phyloP scores from a whole-genome alignment of 1,140 invertebrate genomes.

The Yoshiicerus persimilis region DNA sequence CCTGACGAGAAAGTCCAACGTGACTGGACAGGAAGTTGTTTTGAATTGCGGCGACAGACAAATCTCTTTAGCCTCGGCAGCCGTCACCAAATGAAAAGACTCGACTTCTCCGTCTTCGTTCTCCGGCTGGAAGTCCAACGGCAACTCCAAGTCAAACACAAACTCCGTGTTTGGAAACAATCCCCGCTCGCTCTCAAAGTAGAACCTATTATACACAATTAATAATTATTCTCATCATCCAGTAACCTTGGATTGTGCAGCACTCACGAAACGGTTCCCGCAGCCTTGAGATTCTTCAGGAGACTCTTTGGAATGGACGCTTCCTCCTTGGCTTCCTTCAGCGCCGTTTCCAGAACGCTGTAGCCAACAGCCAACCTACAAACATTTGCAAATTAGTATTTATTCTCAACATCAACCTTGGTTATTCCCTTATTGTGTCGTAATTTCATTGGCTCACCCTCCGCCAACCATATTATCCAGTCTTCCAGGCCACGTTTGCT shows the following conservation, averaged over 20 bases:
- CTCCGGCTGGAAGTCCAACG: slow-evolving; percentile 80
- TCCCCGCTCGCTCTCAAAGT: slow-evolving; percentile 87
- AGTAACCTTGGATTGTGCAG: neutral
- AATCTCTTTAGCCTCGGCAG: slow-evolving; percentile 68
- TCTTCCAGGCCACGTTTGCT: slow-evolving; percentile 92
- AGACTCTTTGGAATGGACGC: slow-evolving; percentile 77
- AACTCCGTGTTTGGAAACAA: slow-evolving; percentile 92
- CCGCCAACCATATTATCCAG: slow-evolving; percentile 83
- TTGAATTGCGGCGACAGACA: slow-evolving; percentile 83
- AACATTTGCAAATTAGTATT: too few species aligned
- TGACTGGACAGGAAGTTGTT: slow-evolving; percentile 85
- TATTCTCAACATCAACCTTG: neutral
- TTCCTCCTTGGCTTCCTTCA: slow-evolving; percentile 92
- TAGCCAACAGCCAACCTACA: slow-evolving; percentile 82
- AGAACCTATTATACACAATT: slow-evolving; percentile 66
- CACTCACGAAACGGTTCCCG: slow-evolving; percentile 76
- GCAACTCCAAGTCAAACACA: slow-evolving; percentile 90
- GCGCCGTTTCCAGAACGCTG: slow-evolving; percentile 80
- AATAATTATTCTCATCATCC: neutral
- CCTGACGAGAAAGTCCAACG: slow-evolving; percentile 86
- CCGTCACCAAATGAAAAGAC: slow-evolving; percentile 79
- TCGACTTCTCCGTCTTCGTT: slow-evolving; percentile 93
- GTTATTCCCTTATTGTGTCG: neutral
- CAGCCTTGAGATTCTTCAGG: slow-evolving; percentile 72
- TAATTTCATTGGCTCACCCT: too few species aligned